Evolutionary conservation across 2,888 invertebrate species (phyloP).

Genomic region (Drosophila birchii): DNA sequence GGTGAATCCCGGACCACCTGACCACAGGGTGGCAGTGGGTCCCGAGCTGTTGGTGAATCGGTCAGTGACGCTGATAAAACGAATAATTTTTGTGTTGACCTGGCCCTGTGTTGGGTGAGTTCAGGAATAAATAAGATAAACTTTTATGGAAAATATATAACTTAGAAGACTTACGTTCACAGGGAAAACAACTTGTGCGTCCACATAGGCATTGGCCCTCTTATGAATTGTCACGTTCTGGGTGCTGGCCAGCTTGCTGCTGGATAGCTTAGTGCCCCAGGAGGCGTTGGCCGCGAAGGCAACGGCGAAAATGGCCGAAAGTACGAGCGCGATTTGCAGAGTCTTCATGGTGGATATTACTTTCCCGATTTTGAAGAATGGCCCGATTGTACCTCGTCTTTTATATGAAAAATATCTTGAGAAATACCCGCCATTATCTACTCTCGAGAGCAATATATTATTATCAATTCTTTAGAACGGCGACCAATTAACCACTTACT

Average conservation of each 20-base stretch:
- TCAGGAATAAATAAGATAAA: background rate
- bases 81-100: conserved; percentile 39
- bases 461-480: conserved; percentile 31
- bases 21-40: conserved; percentile 22
- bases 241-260: conserved; percentile 30
- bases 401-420: conserved; percentile 6
- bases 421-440: conserved; percentile 16
- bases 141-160: background rate
- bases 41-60: conserved; percentile 49
- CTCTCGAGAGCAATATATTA: conserved; percentile 1
- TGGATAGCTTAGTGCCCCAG: conserved; percentile 41
- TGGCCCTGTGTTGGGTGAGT: conserved; percentile 39
- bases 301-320: conserved; percentile 46
- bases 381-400: background rate
- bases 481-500: conserved; percentile 16
- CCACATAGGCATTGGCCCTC: conserved; percentile 22
- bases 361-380: background rate
- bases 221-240: conserved; percentile 39
- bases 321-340: conserved; percentile 36
- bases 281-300: conserved; percentile 46
- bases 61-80: conserved; percentile 39
- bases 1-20: conserved; percentile 35
- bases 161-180: conserved; percentile 20
- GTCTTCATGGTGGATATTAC: conserved; percentile 32
- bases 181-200: conserved; percentile 30